A percentile compares a stretch with the other conserved stretches of the same genome.
Conservation (phyloP, 2,113 vertebrate genomes). For the Microtus pennsylvanicus region DNA sequence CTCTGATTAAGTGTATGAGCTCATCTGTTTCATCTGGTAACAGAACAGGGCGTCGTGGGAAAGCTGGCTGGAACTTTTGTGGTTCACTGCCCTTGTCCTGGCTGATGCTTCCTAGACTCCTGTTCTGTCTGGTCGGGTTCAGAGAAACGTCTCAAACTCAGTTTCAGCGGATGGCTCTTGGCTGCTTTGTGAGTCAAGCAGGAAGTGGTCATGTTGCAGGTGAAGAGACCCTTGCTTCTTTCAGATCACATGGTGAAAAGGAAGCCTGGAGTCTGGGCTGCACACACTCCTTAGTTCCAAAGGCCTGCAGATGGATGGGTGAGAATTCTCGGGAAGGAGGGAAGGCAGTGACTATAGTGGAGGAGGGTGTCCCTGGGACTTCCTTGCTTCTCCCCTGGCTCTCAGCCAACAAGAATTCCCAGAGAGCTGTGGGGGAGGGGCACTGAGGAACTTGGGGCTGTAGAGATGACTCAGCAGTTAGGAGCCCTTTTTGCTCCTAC, state of each 20-base stretch:
- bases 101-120: background rate
- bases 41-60: background rate
- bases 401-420: accelerated
- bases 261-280: too few species aligned
- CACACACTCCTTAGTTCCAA: background rate
- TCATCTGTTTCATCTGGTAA: background rate
- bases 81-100: accelerated
- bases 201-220: accelerated
- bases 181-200: background rate
- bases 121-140: background rate
- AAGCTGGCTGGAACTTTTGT: accelerated
- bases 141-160: background rate
- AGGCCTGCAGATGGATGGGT: accelerated
- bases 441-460: accelerated
- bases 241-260: background rate
- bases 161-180: accelerated
- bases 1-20: background rate
- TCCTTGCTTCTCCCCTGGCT: background rate
- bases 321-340: background rate
- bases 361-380: background rate
- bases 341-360: accelerated
- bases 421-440: accelerated
- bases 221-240: accelerated
- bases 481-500: background rate
- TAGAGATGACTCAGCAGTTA: background rate